These are phyloP conservation scores for Junonia oenone DNA, from an alignment of 2,888 invertebrate species.

Conservation along the genomic window DNA sequence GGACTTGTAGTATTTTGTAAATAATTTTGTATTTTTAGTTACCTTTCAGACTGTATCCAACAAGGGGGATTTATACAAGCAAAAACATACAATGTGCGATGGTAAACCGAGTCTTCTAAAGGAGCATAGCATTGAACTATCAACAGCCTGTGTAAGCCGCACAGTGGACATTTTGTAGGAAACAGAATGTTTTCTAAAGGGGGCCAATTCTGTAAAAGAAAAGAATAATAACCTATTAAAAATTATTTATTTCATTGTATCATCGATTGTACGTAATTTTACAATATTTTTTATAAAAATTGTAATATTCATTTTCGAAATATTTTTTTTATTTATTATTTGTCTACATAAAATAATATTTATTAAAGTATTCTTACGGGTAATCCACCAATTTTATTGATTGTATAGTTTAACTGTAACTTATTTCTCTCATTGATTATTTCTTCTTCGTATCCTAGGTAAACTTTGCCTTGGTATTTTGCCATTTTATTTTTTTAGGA, in stretches of 20 bases:
- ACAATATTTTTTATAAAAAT: too few relatives aligned
- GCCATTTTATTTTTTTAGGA: constrained; percentile 46
- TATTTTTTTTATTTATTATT: background rate
- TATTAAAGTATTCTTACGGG: constrained; percentile 81
- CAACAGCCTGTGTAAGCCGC: constrained; percentile 85
- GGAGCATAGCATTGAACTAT: constrained; percentile 93
- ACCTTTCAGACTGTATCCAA: constrained; percentile 90
- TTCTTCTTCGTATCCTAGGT: constrained; percentile 90
- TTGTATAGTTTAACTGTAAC: constrained; percentile 82
- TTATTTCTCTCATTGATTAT: constrained; percentile 84
- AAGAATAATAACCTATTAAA: background rate
- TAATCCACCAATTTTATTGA: constrained; percentile 90
- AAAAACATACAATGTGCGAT: constrained; percentile 92
- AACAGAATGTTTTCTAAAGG: constrained; percentile 71
- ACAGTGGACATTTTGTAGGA: constrained; percentile 84
- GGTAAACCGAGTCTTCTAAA: constrained; percentile 87
- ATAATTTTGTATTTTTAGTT: too few relatives aligned
- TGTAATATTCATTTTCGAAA: too few relatives aligned
- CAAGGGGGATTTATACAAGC: constrained; percentile 91
- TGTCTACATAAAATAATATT: background rate
- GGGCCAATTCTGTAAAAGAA: constrained; percentile 83
- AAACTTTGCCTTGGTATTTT: constrained; percentile 81
- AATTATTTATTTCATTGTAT: too few relatives aligned
- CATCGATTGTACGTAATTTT: too few relatives aligned
- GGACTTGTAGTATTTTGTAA: too few relatives aligned